Evolutionary conservation across 2,888 invertebrate species (phyloP), one percentile per base, ranked within the genome.

Genomic region (Azorinus chamasolen): DNA sequence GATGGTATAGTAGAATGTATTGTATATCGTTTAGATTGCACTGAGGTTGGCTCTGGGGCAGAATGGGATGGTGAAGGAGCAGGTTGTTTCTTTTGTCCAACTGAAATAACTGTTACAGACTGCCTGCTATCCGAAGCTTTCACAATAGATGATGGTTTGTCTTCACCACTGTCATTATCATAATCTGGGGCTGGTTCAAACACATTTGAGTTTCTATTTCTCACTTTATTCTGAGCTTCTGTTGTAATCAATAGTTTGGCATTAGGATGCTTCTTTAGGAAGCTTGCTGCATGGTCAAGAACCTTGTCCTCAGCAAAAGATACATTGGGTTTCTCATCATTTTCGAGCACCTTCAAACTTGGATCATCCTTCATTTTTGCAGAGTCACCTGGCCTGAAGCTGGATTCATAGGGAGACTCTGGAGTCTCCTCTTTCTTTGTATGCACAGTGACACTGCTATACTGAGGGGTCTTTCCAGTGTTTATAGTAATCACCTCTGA

Each of bases 331-430:
- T 85, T 86, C 5, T 12, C 45, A 18, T 5, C 27, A 27, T 4
- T 24, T 20, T 46, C 24, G 20, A 10, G 20, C 16, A 18, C 39
- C 2, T 50, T 50, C 0, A 8, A 18, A 50, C 48, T 46, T 46
- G 71, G 62, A 55, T 65, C 69, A 37, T 63, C 63, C 92, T 96
- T 96, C 61, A 97, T 96, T 93, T 95, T 96, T 81, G 96, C 96
- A 37, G 50, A 50, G 48, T 62, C 62, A 24, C 37, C 50, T 10
- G 98, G 98, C 87, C 97, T 96, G 94, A 98, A 98, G 89, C 97
- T 97, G 62, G 97, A 97, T 93, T 89, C 89, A 61, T 86, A 89
- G 3, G 84, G 71, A 14, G 84, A 87, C 55, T 83, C 83, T 27
- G 58, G 53, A 27, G 62, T 75, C 37, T 70, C 75, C 0, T 53